Evolutionary conservation across 2,797 vertebrate genomes (phyloP), one percentile per base, ranked within the genome.

Genomic region (Lepus townsendii): DNA sequence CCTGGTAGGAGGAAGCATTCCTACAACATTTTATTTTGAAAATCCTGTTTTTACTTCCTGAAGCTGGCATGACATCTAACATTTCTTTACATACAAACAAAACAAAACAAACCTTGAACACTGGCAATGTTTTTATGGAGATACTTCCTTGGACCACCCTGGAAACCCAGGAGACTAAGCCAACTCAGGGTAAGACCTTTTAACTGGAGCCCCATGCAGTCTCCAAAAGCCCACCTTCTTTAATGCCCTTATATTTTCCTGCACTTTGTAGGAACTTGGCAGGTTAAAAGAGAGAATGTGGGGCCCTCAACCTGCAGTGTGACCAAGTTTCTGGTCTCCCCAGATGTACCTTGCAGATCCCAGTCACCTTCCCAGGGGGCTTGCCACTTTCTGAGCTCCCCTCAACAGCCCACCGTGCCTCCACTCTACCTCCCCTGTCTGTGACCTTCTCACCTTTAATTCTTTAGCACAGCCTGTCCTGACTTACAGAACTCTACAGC

Each of bases 1-100:
- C 90, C 93, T 96, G 97, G 96, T 83, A 96, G 96, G 76, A 95
- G 54, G 95, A 97, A 95, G 97, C 84, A n/a, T 2, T 73, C 75
- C 69, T 86, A 54, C 10, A 2, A 77, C 11, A 88, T 95, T 80
- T 50, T 83, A 90, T n/a, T 79, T 65, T 92, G 79, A 77, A 89
- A 73, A 92, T 65, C 65, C 65, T 76, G 84, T 76, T 94, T 95
- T 93, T n/a, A 3, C 60, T 97, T 95, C 69, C 80, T 62, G 42
- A 62, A 84, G 65, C 68, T 93, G 42, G 93, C 63, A 68, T 60
- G 76, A 96, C 1, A 73, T 14, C 89, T 71, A 57, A 54, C 63
- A 20, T 30, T 75, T 83, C 24, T 66, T 93, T 17, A 88, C 11
- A 57, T 42, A 30, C 54, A 42, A 91, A 32, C 32, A 47, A 47